Evolutionary conservation across 2,113 vertebrate genomes (phyloP).

Genomic region (Crotalus helleri): DNA sequence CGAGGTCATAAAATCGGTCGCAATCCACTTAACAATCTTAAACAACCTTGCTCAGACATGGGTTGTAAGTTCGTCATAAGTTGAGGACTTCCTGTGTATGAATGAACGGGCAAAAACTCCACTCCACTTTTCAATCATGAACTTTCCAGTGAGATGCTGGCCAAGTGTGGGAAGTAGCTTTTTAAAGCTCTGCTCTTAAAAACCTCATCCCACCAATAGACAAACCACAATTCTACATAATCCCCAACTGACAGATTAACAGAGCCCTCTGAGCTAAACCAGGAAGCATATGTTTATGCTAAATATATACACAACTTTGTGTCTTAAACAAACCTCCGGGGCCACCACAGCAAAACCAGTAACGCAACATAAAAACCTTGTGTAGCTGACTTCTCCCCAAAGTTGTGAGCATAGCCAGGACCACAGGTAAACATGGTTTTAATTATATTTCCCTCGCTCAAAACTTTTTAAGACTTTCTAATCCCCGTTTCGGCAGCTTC

Average conservation of each 20-base stretch:
- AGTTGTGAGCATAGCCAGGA: background rate
- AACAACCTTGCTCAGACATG: no score
- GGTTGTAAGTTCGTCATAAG: fast-evolving
- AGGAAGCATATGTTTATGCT: background rate
- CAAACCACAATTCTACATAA: background rate
- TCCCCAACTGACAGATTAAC: background rate
- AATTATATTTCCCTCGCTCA: background rate
- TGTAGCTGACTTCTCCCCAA: background rate
- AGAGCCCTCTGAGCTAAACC: background rate
- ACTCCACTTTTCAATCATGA: background rate
- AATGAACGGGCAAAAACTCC: background rate
- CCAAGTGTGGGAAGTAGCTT: background rate
- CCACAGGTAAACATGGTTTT: background rate
- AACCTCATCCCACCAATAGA: background rate
- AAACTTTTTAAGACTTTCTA: background rate
- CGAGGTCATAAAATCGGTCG: background rate
- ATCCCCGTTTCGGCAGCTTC: background rate
- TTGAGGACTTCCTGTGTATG: background rate
- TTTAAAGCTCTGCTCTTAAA: background rate
- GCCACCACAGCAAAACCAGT: background rate
- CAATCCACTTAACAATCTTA: background rate
- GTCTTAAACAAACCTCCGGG: background rate
- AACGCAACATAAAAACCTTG: background rate
- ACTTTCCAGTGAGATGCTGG: background rate
- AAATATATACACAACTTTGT: background rate